Percentiles rank a stretch among this genome's conserved stretches.
Conservation (phyloP, 2,797 vertebrate species). For the Picus viridis region DNA sequence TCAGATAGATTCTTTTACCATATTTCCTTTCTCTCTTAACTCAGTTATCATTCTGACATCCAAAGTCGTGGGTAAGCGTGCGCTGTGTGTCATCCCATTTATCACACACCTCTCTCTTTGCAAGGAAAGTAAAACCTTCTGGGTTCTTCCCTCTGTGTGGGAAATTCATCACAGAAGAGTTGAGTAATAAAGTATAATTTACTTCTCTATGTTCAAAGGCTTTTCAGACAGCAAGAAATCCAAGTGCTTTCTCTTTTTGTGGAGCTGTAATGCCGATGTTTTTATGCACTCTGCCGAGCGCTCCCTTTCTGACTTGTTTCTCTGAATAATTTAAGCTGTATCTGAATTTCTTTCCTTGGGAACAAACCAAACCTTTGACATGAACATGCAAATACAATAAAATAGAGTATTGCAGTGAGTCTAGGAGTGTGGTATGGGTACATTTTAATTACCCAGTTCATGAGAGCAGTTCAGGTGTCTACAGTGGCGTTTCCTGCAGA, state of each 20-base stretch:
- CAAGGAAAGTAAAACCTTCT: not conserved
- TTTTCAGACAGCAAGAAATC: not conserved
- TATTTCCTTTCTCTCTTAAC: not conserved
- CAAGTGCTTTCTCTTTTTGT: not conserved
- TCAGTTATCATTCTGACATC: not conserved
- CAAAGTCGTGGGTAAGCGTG: not conserved
- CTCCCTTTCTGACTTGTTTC: conserved; percentile 41
- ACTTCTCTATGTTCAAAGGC: conserved; percentile 3
- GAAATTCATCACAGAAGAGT: not conserved
- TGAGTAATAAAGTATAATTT: not conserved
- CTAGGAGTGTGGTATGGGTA: not conserved
- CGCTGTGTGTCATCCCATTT: not conserved
- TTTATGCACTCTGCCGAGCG: not conserved
- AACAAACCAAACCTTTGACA: not conserved
- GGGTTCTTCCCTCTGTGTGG: not conserved
- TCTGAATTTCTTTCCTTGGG: not conserved
- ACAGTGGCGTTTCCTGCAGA: not conserved
- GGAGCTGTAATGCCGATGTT: not conserved
- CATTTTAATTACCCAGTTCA: not conserved
- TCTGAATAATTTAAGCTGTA: conserved; percentile 26
- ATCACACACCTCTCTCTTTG: not conserved
- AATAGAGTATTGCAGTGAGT: not conserved
- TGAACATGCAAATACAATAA: conserved; percentile 3
- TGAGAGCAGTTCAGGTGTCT: not conserved
- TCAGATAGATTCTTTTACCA: not conserved